Base-by-base conservation (phyloP, 1,140 invertebrate genomes). In the Drosophila tsacasi region DNA sequence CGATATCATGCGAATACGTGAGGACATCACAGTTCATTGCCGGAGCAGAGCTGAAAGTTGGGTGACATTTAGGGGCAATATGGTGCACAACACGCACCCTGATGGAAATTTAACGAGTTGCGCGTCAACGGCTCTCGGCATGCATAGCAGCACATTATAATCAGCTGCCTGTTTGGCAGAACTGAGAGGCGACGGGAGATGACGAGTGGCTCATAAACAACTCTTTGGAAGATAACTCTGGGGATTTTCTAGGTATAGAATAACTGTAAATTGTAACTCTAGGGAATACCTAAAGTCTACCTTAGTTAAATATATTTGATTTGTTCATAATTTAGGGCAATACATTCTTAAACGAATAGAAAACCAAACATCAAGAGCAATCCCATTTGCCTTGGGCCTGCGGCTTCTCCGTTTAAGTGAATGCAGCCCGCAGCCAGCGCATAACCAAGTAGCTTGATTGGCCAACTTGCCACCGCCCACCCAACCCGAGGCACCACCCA, bases 11-110 rank as follows among this genome's bases (percentile, higher is more conserved):
- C 68, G 87, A 89, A 89, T 89, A 89, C 84, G 84, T 89, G 84
- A 89, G 84, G 84, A 89, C 84, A 89, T 89, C 84, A 89, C 84
- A 81, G 84, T 89, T 89, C 84, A 89, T 89, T 87, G 84, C 81
- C 69, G 58, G 71, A 68, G 79, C 42, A 15, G 39, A 27, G 17
- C 47, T 9, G 60, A 39, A 55, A 55, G 69, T 63, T 64, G 52
- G 82, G 60, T 69, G 84, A 89, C 84, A 89, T 81, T 89, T 89
- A 57, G 63, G 77, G 52, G 61, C 84, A 89, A 89, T 89, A 89
- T 89, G 84, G 81, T 76, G 81, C 83, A 81, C 82, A 82, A 77
- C 59, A 84, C 84, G 73, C 73, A 83, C 77, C 67, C 84, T 89
- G 84, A 89, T 89, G 84, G 81, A 89, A 89, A 89, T 89, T 89